phyloP scores from a whole-genome alignment of 2,797 vertebrate genomes.

The Phoxinus dragarum region DNA sequence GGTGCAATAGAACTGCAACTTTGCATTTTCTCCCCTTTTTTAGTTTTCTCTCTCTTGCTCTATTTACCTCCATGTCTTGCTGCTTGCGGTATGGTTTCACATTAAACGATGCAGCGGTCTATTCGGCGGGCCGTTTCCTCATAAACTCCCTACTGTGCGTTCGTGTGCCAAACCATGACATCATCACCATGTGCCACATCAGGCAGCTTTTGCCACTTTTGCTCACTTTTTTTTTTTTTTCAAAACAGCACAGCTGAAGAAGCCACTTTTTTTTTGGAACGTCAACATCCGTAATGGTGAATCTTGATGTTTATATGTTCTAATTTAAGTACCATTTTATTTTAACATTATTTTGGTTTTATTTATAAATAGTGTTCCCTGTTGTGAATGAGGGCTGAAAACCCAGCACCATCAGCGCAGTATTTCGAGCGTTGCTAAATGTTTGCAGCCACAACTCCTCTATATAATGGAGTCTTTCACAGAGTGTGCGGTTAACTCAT shows the following conservation, averaged over 20 bases:
- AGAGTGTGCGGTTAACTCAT: conserved; percentile 54
- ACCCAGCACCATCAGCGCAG: conserved; percentile 39
- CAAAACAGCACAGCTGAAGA: neutral
- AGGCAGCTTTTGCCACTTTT: neutral
- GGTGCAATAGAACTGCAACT: conserved; percentile 56
- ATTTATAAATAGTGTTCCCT: conserved; percentile 46
- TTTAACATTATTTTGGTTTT: conserved; percentile 23
- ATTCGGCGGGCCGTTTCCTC: neutral
- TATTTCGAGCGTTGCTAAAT: conserved; percentile 45
- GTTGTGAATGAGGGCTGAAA: conserved; percentile 25
- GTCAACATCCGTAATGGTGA: neutral
- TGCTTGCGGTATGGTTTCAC: conserved; percentile 61
- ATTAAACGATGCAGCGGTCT: conserved; percentile 24
- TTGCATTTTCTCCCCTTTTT: conserved; percentile 25
- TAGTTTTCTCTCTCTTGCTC: conserved; percentile 6
- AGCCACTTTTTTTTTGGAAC: neutral
- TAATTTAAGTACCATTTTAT: neutral
- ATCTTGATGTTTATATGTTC: neutral
- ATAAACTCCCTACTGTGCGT: conserved; percentile 7
- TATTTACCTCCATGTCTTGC: conserved; percentile 65
- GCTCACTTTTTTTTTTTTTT: neutral
- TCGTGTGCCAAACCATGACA: conserved; percentile 33
- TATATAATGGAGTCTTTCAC: conserved; percentile 48
- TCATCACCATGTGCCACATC: conserved; percentile 31
- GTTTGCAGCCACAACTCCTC: conserved; percentile 43